phyloP scores from a whole-genome alignment of 2,113 vertebrate species.

The Siniperca chuatsi region DNA sequence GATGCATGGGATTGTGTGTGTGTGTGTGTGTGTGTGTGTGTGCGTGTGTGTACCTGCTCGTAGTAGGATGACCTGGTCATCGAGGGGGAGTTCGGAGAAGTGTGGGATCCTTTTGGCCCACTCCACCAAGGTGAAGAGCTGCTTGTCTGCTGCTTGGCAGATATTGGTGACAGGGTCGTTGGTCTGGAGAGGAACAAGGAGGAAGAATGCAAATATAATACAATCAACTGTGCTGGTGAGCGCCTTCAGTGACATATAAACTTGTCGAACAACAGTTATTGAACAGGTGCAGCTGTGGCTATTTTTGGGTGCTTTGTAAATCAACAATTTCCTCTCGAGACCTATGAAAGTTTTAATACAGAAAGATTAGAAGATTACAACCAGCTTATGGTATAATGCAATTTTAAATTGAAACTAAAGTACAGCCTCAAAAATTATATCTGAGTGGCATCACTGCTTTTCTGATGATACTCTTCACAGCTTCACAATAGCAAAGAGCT shows the following conservation, averaged over 20 bases:
- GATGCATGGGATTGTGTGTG: background rate
- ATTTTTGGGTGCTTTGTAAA: constrained; percentile 7
- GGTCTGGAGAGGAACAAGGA: constrained; percentile 79
- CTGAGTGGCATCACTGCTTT: background rate
- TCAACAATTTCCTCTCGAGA: constrained; percentile 12
- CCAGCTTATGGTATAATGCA: background rate
- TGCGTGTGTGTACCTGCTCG: constrained; percentile 88
- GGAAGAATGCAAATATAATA: background rate
- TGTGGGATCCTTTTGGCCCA: constrained; percentile 97
- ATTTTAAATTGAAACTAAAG: background rate
- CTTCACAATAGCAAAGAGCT: background rate
- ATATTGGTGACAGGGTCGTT: constrained; percentile 98
- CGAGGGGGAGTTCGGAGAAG: constrained; percentile 93
- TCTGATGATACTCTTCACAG: background rate
- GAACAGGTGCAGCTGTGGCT: constrained; percentile 13
- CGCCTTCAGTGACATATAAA: constrained; percentile 1
- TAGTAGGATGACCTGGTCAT: constrained; percentile 96
- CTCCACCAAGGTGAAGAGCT: constrained; percentile 96
- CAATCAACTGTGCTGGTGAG: background rate
- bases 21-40: background rate
- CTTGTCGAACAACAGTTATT: background rate
- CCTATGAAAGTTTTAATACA: background rate
- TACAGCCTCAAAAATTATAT: background rate
- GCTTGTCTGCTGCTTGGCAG: constrained; percentile 96
- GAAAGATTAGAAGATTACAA: background rate